These are phyloP conservation scores for Amblyjoppa proteus DNA, from an alignment of 2,888 invertebrate genomes.

Conservation along the genomic window DNA sequence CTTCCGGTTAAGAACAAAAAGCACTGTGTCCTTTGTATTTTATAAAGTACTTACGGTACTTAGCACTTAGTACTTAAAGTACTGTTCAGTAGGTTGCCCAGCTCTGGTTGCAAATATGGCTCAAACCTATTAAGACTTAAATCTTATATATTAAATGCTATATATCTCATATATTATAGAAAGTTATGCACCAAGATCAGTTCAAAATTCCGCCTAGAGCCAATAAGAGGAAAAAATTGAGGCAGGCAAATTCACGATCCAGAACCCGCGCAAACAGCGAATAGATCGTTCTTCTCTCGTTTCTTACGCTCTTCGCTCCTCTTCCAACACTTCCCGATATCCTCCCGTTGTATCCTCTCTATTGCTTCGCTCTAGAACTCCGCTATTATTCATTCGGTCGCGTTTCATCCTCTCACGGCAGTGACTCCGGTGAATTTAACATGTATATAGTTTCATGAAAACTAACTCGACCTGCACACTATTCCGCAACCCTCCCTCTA, in stretches of 20 bases:
- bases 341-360: slow-evolving; percentile 28
- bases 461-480: slow-evolving; percentile 50
- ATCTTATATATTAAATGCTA: neutral
- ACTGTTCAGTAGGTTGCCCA: too few species aligned
- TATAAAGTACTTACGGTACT: too few species aligned
- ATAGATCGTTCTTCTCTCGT: slow-evolving; percentile 35
- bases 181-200: neutral
- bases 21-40: too few species aligned
- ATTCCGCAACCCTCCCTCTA: slow-evolving; percentile 2
- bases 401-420: slow-evolving; percentile 12
- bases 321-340: slow-evolving; percentile 23
- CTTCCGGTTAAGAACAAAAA: too few species aligned
- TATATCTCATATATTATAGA: neutral
- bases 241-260: slow-evolving; percentile 52
- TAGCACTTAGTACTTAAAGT: too few species aligned
- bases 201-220: slow-evolving; percentile 29
- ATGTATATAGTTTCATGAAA: slow-evolving; percentile 40
- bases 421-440: slow-evolving; percentile 32
- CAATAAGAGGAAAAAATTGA: slow-evolving; percentile 68
- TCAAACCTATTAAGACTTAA: neutral
- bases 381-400: slow-evolving; percentile 29
- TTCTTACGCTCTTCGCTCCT: slow-evolving; percentile 43
- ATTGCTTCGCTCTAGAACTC: slow-evolving; percentile 48
- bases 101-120: too few species aligned
- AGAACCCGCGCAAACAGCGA: slow-evolving; percentile 16